Conservation (phyloP, 2,888 invertebrate genomes). For the Drosophila borborema region DNA sequence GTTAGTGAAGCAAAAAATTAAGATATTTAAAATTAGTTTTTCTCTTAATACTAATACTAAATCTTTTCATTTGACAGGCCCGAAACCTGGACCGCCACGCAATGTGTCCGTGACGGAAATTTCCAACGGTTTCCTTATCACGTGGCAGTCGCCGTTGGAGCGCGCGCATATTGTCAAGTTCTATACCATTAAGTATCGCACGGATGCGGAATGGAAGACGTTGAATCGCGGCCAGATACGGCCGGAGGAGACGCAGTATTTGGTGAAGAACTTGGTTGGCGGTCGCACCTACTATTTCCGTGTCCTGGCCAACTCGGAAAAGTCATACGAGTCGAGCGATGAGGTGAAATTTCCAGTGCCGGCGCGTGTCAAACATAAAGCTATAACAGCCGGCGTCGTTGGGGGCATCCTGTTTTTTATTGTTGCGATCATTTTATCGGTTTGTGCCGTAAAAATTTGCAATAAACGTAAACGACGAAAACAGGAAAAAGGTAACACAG, state of each 20-base stretch:
- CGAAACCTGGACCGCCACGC: constrained; percentile 95
- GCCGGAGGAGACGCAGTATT: constrained; percentile 94
- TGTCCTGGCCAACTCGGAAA: constrained; percentile 94
- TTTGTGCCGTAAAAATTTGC: constrained; percentile 99
- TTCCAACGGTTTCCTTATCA: constrained; percentile 95
- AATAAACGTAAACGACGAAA: constrained; percentile 98
- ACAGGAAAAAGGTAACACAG: constrained; percentile 96
- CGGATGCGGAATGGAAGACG: constrained; percentile 95
- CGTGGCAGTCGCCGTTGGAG: constrained; percentile 95
- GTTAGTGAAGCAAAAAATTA: neutral
- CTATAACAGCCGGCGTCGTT: constrained; percentile 97
- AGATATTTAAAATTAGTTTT: neutral
- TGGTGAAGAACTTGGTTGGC: constrained; percentile 96
- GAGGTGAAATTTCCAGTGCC: constrained; percentile 95
- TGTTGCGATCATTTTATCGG: constrained; percentile 97
- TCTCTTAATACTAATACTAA: neutral
- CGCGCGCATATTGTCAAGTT: constrained; percentile 92
- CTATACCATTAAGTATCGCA: constrained; percentile 96
- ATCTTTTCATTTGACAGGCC: constrained; percentile 87
- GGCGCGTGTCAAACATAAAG: constrained; percentile 96
- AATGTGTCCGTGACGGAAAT: constrained; percentile 96
- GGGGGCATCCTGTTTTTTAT: constrained; percentile 99
- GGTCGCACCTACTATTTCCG: constrained; percentile 96
- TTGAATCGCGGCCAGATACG: constrained; percentile 95
- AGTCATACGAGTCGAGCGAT: constrained; percentile 94